These are phyloP conservation scores for Caretta caretta DNA, from an alignment of 2,113 vertebrate species.

Conservation along the genomic window DNA sequence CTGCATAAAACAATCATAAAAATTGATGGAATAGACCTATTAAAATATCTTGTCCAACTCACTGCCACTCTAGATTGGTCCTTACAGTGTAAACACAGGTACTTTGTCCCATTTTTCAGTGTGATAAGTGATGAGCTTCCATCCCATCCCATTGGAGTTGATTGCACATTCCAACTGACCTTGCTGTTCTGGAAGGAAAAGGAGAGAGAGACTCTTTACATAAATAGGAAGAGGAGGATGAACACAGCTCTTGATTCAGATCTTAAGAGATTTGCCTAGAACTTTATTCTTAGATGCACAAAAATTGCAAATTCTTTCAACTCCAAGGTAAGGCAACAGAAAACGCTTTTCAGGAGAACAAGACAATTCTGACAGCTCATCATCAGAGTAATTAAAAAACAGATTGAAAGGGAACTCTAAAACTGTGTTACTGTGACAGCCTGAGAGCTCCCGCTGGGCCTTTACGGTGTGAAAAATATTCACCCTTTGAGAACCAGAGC, in stretches of 20 bases:
- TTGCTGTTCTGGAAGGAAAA: too few species aligned
- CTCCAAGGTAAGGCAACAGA: not conserved
- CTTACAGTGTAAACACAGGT: not conserved
- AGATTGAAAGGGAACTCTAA: not conserved
- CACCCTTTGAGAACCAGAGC: not conserved
- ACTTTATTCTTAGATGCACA: not conserved
- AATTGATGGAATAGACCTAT: not conserved
- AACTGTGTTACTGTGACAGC: not conserved
- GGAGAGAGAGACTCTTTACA: not conserved
- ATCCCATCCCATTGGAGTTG: not conserved
- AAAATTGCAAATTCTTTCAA: not conserved
- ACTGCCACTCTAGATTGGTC: not conserved
- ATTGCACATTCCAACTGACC: not conserved
- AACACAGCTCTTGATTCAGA: accelerated
- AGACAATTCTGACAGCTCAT: not conserved
- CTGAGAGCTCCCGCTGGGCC: not conserved
- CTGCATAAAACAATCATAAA: not conserved
- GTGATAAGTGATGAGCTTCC: accelerated
- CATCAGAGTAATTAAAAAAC: not conserved
- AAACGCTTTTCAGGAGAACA: not conserved
- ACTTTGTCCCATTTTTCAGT: not conserved
- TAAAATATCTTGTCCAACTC: accelerated
- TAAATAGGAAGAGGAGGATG: not conserved
- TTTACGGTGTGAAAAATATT: not conserved
- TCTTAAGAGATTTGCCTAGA: not conserved